A percentile compares a stretch with the other conserved stretches of the same genome.
Conservation (phyloP, 2,888 invertebrate species). For the Bhutanitis thaidina region DNA sequence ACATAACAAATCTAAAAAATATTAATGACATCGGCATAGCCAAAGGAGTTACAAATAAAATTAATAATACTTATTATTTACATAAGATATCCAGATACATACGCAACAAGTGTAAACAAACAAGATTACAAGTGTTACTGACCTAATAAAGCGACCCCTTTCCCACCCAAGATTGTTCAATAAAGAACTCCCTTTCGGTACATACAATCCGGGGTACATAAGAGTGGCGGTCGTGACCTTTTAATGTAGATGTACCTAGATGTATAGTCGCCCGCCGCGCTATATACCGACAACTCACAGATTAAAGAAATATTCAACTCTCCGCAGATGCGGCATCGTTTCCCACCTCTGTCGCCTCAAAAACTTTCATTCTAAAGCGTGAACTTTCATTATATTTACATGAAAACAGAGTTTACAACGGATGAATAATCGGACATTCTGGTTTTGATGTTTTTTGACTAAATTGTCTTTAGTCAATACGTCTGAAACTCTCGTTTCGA, state of each 20-base stretch:
- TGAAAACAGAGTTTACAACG: too few species aligned
- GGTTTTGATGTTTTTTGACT: too few species aligned
- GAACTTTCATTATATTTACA: too few species aligned
- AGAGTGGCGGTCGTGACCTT: conserved; percentile 72
- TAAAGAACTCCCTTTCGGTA: conserved; percentile 76
- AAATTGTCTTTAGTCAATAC: too few species aligned
- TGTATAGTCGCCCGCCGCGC: conserved; percentile 51
- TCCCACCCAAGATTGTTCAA: conserved; percentile 70
- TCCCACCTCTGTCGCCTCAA: background rate
- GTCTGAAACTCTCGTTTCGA: too few species aligned
- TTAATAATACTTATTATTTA: conserved; percentile 21
- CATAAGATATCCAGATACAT: conserved; percentile 25
- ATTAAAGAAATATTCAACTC: conserved; percentile 48
- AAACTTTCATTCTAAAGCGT: background rate
- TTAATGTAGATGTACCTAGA: conserved; percentile 53
- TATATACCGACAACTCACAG: conserved; percentile 47
- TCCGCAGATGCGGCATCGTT: conserved; percentile 33
- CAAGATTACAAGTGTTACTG: conserved; percentile 69
- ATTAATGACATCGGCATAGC: too few species aligned
- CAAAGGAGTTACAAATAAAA: too few species aligned
- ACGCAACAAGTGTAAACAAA: conserved; percentile 59
- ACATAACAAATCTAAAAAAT: too few species aligned
- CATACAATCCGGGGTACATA: conserved; percentile 63
- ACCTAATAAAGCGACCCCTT: conserved; percentile 77
- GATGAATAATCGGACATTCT: too few species aligned